Conservation (phyloP, 2,797 vertebrate species). For the Falco rusticolus region DNA sequence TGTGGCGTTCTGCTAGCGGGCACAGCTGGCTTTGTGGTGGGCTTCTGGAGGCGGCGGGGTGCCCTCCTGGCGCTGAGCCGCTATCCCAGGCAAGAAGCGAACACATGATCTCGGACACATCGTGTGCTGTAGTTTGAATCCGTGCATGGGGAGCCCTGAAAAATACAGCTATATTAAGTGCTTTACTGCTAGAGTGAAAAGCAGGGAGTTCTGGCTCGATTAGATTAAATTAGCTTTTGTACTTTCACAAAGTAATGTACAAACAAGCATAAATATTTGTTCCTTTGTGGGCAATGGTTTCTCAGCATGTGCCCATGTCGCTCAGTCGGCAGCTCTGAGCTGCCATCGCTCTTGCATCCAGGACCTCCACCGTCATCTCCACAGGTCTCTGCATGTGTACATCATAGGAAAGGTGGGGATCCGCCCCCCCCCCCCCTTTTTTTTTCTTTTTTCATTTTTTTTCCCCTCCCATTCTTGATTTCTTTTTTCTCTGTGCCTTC, state of each 20-base stretch:
- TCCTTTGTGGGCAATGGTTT: background rate
- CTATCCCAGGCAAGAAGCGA: background rate
- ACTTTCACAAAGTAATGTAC: background rate
- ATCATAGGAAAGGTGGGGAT: too few relatives aligned
- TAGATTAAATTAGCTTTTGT: background rate
- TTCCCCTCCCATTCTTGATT: too few relatives aligned
- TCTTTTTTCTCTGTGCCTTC: background rate
- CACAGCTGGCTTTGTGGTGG: background rate
- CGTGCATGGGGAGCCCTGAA: background rate
- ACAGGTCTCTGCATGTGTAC: background rate
- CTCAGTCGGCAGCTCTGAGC: background rate
- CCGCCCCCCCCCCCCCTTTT: too few relatives aligned
- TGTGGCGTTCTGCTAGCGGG: background rate
- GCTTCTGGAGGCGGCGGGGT: background rate
- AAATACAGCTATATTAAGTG: background rate
- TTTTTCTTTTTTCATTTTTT: too few relatives aligned
- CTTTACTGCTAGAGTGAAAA: background rate
- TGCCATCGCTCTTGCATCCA: background rate
- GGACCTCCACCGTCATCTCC: rapidly evolving
- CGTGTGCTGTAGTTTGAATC: background rate
- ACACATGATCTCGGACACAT: rapidly evolving
- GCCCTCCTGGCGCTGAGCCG: background rate
- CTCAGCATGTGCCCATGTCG: rapidly evolving
- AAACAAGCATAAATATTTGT: rapidly evolving
- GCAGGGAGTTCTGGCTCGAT: background rate